Evolutionary conservation across 1,140 invertebrate species (phyloP), one percentile per base, ranked within the genome.

Genomic region (Pissodes strobi): DNA sequence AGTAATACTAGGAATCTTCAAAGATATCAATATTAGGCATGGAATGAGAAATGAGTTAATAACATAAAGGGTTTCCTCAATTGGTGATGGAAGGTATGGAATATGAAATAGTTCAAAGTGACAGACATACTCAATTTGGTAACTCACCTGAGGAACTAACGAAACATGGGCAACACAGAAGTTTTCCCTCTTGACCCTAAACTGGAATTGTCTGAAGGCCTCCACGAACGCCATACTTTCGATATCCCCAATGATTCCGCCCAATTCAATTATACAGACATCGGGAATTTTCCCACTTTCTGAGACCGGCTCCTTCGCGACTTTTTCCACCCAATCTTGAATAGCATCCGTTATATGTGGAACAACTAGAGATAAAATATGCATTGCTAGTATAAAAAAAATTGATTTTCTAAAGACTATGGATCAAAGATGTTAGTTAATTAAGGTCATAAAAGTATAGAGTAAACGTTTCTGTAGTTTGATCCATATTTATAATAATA

Each of bases 191-290:
- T 93, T 91, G 1, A 95, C 94, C 64, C 91, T 81, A 76, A 97
- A 97, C 76, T 98, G 95, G 79, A 99, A 98, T 74, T 98, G 96
- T 21, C 97, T 81, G 76, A 99, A 99, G n/a, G 97, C 96, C 82
- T 99, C 96, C 2, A 98, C 93, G 82, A 99, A 99, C 12, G 95
- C 93, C 96, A 99, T 99, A 41, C 97, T 94, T 82, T 99, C 98
- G 68, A 99, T 99, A 78, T 99, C 98, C 17, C 95, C 98, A 71
- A 99, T 94, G 2, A 97, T 99, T 0, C 98, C 98, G 18, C 98
- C 98, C 22, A 99, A 81, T 83, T 97, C 93, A 23, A 96, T 86
- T 56, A 95, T 92, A 74, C 93, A 95, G 0, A 95, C 90, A 83
- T 90, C 79, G n/a, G 96, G 95, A 59, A 85, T 83, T 61, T 85